Base-by-base conservation (phyloP, 2,113 vertebrate species). In the Laticauda laticaudata region DNA sequence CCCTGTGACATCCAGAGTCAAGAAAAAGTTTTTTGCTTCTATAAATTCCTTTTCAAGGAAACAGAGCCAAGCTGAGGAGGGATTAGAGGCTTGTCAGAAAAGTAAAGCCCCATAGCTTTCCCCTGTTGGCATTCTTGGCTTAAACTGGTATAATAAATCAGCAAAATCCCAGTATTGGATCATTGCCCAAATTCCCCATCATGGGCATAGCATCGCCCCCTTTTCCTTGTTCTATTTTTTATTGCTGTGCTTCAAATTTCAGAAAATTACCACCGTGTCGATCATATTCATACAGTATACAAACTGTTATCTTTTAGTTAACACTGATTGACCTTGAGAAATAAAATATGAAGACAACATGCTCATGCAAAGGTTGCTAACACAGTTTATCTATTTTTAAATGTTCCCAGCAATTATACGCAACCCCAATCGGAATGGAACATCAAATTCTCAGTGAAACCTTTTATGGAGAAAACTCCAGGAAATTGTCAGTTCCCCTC, bases 381-480 rank as follows among this genome's bases (percentile, higher is more conserved):
- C 93, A 39, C 23, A 93, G 43, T 51, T 90, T 93, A 59, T 51
- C 45, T 94, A 90, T 95, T 95, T 95, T 96, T 92, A 94, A 88
- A 94, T 90, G 90, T 94, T 95, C 45, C 88, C 91, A 45, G 39
- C 91, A 24, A 81, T 87, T 85, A 92, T 43, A 64, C 92, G 43
- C 87, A 91, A 34, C 89, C 94, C 94, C 10, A 23, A 45, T 89
- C 23, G 45, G 91, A 92, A 54, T 69, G 75, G 87, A 64, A 61
- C 45, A 54, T 48, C 24, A 90, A 88, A 87, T 64, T 43, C 39
- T 69, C 39, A 92, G 56, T 48, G n/a, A 24, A 43, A 15, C 7
- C 24, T 88, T 88, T 48, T 8, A 5, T 8, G 6, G 54, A 24
- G 29, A 88, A 91, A 64, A 54, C 12, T 26, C 34, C 23, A 88